Conservation (phyloP, 2,797 vertebrate genomes). For the Limosa lapponica region DNA sequence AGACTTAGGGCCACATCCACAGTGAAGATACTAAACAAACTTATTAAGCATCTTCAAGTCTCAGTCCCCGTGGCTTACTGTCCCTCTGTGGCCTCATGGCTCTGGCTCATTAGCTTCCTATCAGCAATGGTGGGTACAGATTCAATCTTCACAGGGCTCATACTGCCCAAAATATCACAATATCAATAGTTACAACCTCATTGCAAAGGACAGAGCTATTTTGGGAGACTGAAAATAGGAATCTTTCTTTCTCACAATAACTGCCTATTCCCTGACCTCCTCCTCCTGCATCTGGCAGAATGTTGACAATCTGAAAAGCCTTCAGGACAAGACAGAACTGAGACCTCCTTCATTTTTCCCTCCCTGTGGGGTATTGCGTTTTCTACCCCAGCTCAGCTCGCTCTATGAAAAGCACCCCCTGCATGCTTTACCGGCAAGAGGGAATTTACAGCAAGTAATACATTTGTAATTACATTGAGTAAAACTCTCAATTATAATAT, state of each 20-base stretch:
- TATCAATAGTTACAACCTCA: background rate
- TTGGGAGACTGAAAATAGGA: background rate
- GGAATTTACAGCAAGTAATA: background rate
- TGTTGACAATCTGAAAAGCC: fast-evolving
- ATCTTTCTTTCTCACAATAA: background rate
- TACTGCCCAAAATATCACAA: background rate
- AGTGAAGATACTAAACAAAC: background rate
- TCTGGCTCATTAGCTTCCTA: background rate
- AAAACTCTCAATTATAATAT: background rate
- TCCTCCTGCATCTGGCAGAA: background rate
- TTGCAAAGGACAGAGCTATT: background rate
- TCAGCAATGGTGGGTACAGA: background rate
- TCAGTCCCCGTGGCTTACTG: background rate
- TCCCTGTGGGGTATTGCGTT: background rate
- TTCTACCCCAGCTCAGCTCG: fast-evolving
- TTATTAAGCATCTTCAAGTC: background rate
- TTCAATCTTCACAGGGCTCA: background rate
- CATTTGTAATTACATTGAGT: background rate
- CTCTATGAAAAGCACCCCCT: background rate
- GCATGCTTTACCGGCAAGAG: background rate
- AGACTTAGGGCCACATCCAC: background rate
- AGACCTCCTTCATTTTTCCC: background rate
- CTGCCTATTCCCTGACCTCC: background rate
- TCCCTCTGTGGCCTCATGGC: background rate
- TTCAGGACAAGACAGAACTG: background rate